Conservation (phyloP, 2,113 vertebrate genomes). For the Cynopterus brachyotis region DNA sequence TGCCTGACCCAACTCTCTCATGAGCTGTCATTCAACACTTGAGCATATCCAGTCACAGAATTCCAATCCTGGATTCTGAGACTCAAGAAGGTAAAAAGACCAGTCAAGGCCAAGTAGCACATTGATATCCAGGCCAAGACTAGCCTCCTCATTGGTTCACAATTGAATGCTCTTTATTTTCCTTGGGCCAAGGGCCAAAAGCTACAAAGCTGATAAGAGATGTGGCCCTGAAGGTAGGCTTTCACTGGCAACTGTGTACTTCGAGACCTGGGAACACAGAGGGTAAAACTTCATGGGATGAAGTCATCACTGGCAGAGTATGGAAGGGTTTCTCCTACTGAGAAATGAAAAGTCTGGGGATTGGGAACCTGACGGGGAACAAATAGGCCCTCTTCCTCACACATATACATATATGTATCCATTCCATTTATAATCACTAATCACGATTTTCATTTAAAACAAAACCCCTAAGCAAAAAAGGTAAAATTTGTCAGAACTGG, state of each 20-base stretch:
- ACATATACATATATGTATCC: not conserved
- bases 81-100: not conserved
- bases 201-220: not conserved
- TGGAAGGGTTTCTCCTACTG: not conserved
- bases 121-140: not conserved
- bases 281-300: not conserved
- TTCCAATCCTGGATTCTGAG: not conserved
- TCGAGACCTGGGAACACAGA: not conserved
- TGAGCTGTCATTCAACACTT: not conserved
- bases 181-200: not conserved
- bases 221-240: not conserved
- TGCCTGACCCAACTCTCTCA: not conserved
- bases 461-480: not conserved
- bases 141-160: not conserved
- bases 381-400: not conserved
- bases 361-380: not conserved
- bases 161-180: not conserved
- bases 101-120: not conserved
- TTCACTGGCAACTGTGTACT: not conserved
- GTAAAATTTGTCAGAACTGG: not conserved
- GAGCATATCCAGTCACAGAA: not conserved
- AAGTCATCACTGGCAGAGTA: not conserved
- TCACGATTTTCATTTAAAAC: not conserved
- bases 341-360: not conserved
- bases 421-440: not conserved